A percentile compares a stretch with the other conserved stretches of the same genome.
Conservation (phyloP, 2,888 invertebrate genomes). For the Balanococcus diminutus region DNA sequence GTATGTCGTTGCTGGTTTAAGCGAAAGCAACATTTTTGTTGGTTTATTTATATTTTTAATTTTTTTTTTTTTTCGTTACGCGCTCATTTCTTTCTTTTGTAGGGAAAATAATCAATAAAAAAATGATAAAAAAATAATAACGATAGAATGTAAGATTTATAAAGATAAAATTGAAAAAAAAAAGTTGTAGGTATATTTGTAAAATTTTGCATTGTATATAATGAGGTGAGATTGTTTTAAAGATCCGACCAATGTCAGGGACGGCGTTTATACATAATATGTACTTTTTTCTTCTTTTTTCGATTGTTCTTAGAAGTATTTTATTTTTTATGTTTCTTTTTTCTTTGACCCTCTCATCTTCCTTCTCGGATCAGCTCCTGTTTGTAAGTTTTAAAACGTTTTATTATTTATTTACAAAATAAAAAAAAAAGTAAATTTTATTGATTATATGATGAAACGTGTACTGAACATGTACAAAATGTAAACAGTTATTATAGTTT, state of each 20-base stretch:
- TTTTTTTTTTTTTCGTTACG: conserved; percentile 34
- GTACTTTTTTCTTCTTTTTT: conserved; percentile 19
- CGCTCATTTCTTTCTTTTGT: conserved; percentile 35
- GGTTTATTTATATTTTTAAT: not conserved
- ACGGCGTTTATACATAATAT: not conserved
- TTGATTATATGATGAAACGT: conserved; percentile 48
- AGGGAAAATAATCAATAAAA: not conserved
- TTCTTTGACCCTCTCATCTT: not conserved
- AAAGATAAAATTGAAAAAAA: not conserved
- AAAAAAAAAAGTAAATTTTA: conserved; percentile 43
- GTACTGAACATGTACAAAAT: conserved; percentile 54
- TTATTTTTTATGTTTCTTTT: conserved; percentile 46
- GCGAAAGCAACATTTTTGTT: conserved; percentile 12
- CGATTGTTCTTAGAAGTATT: conserved; percentile 42
- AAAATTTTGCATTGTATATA: not conserved
- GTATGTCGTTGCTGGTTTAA: not conserved
- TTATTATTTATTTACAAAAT: conserved; percentile 47
- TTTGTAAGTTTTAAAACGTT: conserved; percentile 51
- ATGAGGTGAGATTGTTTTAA: conserved; percentile 12
- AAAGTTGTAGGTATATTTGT: conserved; percentile 18
- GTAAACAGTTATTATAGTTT: conserved; percentile 51
- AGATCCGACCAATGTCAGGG: not conserved
- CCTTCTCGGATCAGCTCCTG: not conserved
- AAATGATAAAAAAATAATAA: not conserved
- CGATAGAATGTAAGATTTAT: not conserved